Evolutionary conservation across 2,888 invertebrate species (phyloP).

Genomic region (Cataglyphis altisquamis): DNA sequence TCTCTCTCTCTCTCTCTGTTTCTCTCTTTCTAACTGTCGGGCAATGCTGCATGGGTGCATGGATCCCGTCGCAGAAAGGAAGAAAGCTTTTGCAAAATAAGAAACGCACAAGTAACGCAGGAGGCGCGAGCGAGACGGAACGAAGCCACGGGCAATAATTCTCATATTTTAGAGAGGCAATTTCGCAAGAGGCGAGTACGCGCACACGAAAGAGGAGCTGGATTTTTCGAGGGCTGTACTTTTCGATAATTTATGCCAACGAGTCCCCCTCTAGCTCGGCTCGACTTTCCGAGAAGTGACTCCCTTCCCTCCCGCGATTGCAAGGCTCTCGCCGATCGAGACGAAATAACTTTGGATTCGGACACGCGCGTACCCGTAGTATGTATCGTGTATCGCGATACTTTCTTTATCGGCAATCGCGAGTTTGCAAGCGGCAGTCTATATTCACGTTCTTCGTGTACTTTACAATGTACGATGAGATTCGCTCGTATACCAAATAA

Average conservation of each 20-base stretch:
- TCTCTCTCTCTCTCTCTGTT: background rate
- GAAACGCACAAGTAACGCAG: slow-evolving; percentile 7
- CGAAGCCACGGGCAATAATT: slow-evolving; percentile 68
- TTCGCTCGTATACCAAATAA: slow-evolving; percentile 41
- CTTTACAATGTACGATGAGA: slow-evolving; percentile 2
- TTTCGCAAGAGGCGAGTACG: slow-evolving; percentile 64
- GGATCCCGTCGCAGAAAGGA: slow-evolving; percentile 28
- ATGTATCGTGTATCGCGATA: slow-evolving; percentile 26
- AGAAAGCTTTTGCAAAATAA: slow-evolving; percentile 17
- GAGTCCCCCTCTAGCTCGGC: slow-evolving; percentile 53
- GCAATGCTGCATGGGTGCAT: background rate
- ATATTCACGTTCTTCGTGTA: slow-evolving; percentile 1
- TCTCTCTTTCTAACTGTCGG: background rate
- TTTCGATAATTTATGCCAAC: slow-evolving; percentile 76
- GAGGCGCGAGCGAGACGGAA: slow-evolving; percentile 47
- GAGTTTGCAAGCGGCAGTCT: background rate
- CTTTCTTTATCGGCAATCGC: slow-evolving; percentile 50
- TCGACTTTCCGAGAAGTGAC: slow-evolving; percentile 66
- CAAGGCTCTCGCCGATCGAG: slow-evolving; percentile 43
- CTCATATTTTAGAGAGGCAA: slow-evolving; percentile 74
- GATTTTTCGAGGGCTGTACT: slow-evolving; percentile 73
- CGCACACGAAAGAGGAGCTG: slow-evolving; percentile 57
- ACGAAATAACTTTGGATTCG: slow-evolving; percentile 59
- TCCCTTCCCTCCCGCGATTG: slow-evolving; percentile 25
- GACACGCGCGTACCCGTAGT: slow-evolving; percentile 18